Percentiles rank a stretch among this genome's conserved stretches.
These are phyloP conservation scores for Patella vulgata DNA, from an alignment of 1,140 invertebrate species.

Conservation along the genomic window DNA sequence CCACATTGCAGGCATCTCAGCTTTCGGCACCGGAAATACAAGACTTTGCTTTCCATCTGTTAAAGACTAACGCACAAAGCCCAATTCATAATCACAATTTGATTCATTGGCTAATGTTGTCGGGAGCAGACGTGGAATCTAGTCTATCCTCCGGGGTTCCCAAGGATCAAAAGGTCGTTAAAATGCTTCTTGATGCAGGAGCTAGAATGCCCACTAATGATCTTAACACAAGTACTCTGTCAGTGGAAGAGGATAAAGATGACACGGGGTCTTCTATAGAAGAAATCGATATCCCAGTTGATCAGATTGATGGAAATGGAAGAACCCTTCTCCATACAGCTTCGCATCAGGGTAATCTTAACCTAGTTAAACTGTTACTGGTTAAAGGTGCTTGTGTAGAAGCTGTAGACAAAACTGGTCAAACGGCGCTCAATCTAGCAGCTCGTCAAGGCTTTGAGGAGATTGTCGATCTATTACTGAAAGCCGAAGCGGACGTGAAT, in stretches of 20 bases:
- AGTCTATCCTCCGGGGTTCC: slow-evolving; percentile 56
- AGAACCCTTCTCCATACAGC: slow-evolving; percentile 78
- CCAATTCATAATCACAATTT: slow-evolving; percentile 67
- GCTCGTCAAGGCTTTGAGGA: slow-evolving; percentile 71
- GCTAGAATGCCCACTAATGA: slow-evolving; percentile 47
- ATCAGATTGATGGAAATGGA: slow-evolving; percentile 68
- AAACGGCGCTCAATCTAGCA: slow-evolving; percentile 82
- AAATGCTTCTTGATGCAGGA: slow-evolving; percentile 60
- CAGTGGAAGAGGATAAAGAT: slow-evolving; percentile 35
- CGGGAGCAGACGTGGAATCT: slow-evolving; percentile 56
- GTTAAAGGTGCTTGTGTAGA: slow-evolving; percentile 84
- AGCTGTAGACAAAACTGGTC: slow-evolving; percentile 82
- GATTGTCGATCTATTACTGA: slow-evolving; percentile 63
- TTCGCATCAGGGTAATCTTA: slow-evolving; percentile 82
- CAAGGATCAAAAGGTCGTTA: slow-evolving; percentile 59
- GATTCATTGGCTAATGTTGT: slow-evolving; percentile 62
- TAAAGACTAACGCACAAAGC: slow-evolving; percentile 61
- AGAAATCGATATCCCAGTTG: slow-evolving; percentile 46
- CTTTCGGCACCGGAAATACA: slow-evolving; percentile 71
- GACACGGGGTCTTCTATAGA: slow-evolving; percentile 20
- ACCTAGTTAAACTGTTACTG: slow-evolving; percentile 78
- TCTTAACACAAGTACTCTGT: slow-evolving; percentile 32
- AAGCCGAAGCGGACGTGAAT: slow-evolving; percentile 59
- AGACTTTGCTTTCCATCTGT: slow-evolving; percentile 72
- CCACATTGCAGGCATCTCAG: slow-evolving; percentile 73